These are phyloP conservation scores for Prunella strophiata DNA, from an alignment of 2,797 vertebrate genomes.

Conservation along the genomic window DNA sequence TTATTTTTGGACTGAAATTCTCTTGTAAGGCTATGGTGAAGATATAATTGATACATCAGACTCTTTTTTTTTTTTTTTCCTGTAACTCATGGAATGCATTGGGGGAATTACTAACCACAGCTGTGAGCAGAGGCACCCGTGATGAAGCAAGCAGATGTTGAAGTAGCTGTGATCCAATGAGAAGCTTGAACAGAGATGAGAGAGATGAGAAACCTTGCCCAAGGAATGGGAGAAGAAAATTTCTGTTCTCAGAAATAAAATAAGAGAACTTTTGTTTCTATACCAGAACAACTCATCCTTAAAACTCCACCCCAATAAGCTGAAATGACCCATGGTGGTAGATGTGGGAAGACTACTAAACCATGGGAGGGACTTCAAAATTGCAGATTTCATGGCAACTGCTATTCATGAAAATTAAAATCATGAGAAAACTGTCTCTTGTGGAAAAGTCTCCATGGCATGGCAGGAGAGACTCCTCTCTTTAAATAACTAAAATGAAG, in stretches of 20 bases:
- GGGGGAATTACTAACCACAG: background rate
- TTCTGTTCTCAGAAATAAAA: background rate
- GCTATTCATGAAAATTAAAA: background rate
- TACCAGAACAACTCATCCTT: background rate
- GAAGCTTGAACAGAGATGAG: background rate
- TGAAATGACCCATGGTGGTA: background rate
- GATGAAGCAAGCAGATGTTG: background rate
- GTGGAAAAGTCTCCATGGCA: background rate
- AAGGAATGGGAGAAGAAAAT: background rate
- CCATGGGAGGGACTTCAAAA: accelerated
- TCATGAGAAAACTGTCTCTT: background rate
- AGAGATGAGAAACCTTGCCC: background rate
- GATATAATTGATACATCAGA: background rate
- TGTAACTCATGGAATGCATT: background rate
- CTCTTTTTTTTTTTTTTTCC: background rate
- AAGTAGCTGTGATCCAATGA: background rate
- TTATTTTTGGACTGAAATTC: background rate
- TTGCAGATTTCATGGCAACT: background rate
- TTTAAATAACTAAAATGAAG: background rate
- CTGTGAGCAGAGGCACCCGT: background rate
- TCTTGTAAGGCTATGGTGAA: background rate
- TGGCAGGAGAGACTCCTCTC: background rate
- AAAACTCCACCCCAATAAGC: background rate
- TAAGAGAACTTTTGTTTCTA: background rate
- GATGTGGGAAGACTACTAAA: background rate